Evolutionary conservation across 2,113 vertebrate species (phyloP), one percentile per base, ranked within the genome.

Genomic region (Plecturocebus donacophilus): DNA sequence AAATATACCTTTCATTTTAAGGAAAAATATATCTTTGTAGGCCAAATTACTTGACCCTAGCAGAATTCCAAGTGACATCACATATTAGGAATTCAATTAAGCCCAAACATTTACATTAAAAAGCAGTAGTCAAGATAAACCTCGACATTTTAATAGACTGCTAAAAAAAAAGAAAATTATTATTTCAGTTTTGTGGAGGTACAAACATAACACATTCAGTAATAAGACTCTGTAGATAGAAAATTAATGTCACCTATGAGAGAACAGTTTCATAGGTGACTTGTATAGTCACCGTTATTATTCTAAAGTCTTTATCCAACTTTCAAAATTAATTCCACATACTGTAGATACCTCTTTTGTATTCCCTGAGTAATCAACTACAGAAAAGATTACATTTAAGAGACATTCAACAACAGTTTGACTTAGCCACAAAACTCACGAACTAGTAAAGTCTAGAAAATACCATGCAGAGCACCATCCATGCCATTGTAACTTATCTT

Each of bases 41-140:
- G 73, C 68, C 94, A 98, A 90, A 88, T 98, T 97, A 97, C 64
- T 80, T 91, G 87, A 14, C 49, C 49, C 87, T 97, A 90, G 97
- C 94, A 98, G 87, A 96, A 97, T 97, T 97, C 40, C 96, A 97
- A 87, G 92, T 98, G 95, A 98, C 96, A 97, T 88, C 91, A 97
- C 73, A 97, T 98, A 97, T 97, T 96, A 98, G 82, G 92, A 94
- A 98, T 98, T 98, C 97, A 98, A 97, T 98, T 98, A 98, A 97
- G 97, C 45, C 64, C 85, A 98, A 98, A 97, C 68, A 96, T 90
- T 93, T 98, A 89, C 68, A 93, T 95, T 84, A 97, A 98, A 97
- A 97, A 98, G 95, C 79, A 97, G 94, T 87, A 98, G 94, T 97
- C 95, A 90, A 97, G 97, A 98, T 98, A 98, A 98, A 98, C 96